Conservation (phyloP, 2,113 vertebrate genomes). For the Porphyrio hochstetteri region DNA sequence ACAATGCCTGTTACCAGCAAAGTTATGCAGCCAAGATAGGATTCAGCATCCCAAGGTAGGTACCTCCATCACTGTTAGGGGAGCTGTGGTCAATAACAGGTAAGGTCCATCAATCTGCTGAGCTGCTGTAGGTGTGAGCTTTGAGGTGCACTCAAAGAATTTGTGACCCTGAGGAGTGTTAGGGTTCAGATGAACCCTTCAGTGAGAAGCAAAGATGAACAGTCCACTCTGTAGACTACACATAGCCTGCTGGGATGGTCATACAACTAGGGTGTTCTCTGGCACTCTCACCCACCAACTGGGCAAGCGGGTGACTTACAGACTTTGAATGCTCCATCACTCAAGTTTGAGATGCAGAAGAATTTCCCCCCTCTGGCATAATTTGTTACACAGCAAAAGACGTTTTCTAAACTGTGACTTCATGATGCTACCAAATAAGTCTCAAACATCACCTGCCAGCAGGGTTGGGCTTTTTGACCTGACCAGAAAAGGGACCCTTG, state of each 20-base stretch:
- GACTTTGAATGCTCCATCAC: neutral
- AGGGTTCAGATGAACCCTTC: neutral
- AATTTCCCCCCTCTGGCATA: neutral
- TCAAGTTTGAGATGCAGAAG: neutral
- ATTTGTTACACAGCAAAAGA: neutral
- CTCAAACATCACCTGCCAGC: neutral
- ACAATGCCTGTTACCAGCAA: neutral
- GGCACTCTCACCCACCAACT: neutral
- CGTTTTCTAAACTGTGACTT: neutral
- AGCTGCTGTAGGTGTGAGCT: neutral
- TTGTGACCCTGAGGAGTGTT: neutral
- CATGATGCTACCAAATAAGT: neutral
- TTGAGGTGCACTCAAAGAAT: neutral
- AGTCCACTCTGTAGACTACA: neutral
- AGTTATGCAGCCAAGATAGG: neutral
- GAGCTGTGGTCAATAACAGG: neutral
- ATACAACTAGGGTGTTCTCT: neutral
- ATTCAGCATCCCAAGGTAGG: neutral
- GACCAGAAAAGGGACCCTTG: neutral
- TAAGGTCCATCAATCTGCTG: neutral
- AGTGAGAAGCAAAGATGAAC: neutral
- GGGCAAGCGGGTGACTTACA: neutral
- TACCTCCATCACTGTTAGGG: rapidly evolving
- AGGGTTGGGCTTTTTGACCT: neutral
- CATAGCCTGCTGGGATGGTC: neutral